A percentile compares a stretch with the other conserved stretches of the same genome.
Conservation (phyloP, 2,797 vertebrate species). For the Intellagama lesueurii region DNA sequence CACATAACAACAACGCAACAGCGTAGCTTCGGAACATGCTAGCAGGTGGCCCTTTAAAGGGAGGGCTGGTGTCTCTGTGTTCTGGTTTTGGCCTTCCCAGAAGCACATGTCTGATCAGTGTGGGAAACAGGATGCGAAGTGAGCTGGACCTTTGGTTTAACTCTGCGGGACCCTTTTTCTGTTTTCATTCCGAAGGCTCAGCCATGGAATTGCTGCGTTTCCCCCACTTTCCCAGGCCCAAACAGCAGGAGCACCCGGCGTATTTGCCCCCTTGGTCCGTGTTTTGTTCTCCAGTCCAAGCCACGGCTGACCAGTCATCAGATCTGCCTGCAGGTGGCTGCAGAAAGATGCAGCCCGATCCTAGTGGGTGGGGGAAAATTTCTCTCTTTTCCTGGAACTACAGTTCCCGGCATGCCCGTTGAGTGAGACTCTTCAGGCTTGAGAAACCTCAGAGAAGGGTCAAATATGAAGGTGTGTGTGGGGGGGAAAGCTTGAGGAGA, state of each 20-base stretch:
- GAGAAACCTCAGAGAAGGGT: no score
- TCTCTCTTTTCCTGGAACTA: no score
- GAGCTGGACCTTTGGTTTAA: background rate
- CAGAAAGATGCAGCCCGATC: no score
- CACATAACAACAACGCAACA: no score
- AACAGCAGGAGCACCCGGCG: no score
- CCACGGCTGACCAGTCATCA: background rate
- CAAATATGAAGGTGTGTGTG: no score
- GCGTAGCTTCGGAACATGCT: no score
- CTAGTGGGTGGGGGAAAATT: no score
- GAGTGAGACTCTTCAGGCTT: no score
- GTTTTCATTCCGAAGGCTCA: background rate
- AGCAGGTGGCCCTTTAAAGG: background rate
- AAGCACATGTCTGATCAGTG: background rate
- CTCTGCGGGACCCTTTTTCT: background rate
- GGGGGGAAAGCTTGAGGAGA: no score
- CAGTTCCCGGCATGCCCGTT: no score
- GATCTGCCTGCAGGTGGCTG: no score
- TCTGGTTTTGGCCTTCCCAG: background rate
- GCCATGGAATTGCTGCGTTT: background rate
- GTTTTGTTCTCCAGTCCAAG: background rate
- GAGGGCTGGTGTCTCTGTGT: background rate
- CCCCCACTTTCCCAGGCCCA: background rate
- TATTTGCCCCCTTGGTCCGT: background rate
- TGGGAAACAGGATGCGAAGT: background rate